Conservation (phyloP, 2,888 invertebrate species). For the Odontocolon sp. region DNA sequence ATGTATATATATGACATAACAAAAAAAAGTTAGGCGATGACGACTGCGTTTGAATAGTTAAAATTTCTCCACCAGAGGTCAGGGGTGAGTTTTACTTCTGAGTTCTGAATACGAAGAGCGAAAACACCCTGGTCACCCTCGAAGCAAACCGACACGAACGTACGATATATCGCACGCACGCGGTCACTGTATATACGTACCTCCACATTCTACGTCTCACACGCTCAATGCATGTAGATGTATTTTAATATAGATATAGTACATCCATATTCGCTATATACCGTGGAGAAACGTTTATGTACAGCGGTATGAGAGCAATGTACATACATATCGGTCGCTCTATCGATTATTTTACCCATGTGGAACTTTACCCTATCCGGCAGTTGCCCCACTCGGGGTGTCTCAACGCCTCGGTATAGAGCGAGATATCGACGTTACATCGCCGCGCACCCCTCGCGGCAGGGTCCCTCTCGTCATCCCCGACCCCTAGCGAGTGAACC, state of each 20-base stretch:
- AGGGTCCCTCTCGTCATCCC: slow-evolving; percentile 41
- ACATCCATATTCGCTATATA: not conserved
- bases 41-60: no score
- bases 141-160: slow-evolving; percentile 19
- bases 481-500: slow-evolving; percentile 21
- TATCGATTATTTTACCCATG: slow-evolving; percentile 81
- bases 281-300: slow-evolving; percentile 16
- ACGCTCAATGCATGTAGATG: slow-evolving; percentile 2
- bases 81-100: not conserved
- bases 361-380: slow-evolving; percentile 77
- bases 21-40: not conserved
- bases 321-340: slow-evolving; percentile 78
- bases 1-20: not conserved
- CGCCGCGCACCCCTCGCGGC: slow-evolving; percentile 63
- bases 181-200: slow-evolving; percentile 46
- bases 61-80: not conserved
- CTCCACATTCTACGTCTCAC: not conserved
- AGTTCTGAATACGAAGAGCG: not conserved
- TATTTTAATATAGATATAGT: not conserved
- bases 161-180: slow-evolving; percentile 40
- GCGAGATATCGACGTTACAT: slow-evolving; percentile 80
- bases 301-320: slow-evolving; percentile 28
- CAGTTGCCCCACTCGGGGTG: slow-evolving; percentile 59
- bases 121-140: slow-evolving; percentile 23
- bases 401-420: slow-evolving; percentile 78